Base-by-base conservation (phyloP, 2,113 vertebrate species). In the Cochlearius cochlearius region DNA sequence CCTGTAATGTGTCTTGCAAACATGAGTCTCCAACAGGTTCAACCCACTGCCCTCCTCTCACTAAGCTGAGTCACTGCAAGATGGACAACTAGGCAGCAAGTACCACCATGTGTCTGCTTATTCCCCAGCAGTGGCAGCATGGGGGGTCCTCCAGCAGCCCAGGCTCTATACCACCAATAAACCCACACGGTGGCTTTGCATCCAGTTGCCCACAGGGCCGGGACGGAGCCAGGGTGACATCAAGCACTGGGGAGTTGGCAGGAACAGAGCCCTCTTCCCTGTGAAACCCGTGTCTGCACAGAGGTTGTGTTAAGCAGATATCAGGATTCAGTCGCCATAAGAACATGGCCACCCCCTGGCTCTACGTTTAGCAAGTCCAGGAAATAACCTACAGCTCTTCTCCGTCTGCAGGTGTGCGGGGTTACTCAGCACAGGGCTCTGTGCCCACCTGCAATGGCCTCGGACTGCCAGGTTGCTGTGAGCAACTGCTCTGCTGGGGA, bases 381-480 rank as follows among this genome's bases (percentile, higher is more conserved):
- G 36, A 84, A 87, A 80, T 9, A 41, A 47, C 14, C 21, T 52
- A 15, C 2, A 2, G 77, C 26, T 67, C 67, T 45, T 38, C 80
- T n/a, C 66, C 15, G 50, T 3, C 60, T 2, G 7, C 27, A n/a
- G 27, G 43, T 15, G 19, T 21, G 8, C 1, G 7, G 64, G 7
- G 30, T 29, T 68, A 41, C 80, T 69, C 21, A 32, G 64, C n/a
- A 20, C 26, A n/a, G 39, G 55, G 56, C 67, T 43, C 73, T 84
- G 21, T 41, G 52, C 41, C 26, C 64, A 36, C 26, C 71, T 19
- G 53, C 71, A 13, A 5, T 12, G 41, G 63, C 22, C 27, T 29
- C 1, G 1, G 41, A 13, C 43, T n/a, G 49, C 26, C 43, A 22
- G 32, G 56, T 0, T 66, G 45, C 52, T 32, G n/a, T 2, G 2